Evolutionary conservation across 2,888 invertebrate species (phyloP), one percentile per base, ranked within the genome.

Genomic region (Drosophila imparisetae): DNA sequence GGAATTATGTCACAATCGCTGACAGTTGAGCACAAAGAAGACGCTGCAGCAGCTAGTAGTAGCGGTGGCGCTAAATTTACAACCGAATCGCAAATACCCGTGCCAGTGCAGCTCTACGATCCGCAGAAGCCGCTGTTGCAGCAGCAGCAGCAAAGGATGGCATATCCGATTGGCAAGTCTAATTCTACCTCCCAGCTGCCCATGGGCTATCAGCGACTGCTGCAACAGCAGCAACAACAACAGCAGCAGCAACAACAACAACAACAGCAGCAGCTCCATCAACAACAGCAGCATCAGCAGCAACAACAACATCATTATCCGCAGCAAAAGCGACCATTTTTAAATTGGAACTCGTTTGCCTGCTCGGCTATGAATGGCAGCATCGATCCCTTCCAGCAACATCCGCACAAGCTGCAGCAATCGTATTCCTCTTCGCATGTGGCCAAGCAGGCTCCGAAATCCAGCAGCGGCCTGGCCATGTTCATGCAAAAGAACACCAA

Each of bases 181-280:
- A 92, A 88, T 69, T 93, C 93, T 21, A 91, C 93, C n/a, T 93
- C 92, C 15, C 92, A 92, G 80, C 83, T 92, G 61, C 92, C 91
- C 38, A 86, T 91, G 82, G 89, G 90, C 65, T 91, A 92, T 61
- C 86, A 90, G 27, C 83, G 87, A 58, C 59, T 89, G 61, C 81
- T 91, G 67, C 91, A 86, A 6, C 91, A 91, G 42, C 91, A 90
- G 54, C 89, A 88, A 52, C 81, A 81, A 2, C 90, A 81, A 1
- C 77, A 72, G 0, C 78, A 74, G 0, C 78, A 66, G 6, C 89
- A 85, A 48, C 84, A 62, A 4, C 90, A 87, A 59, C 84, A 36
- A 7, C 34, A 80, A 1, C 81, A 77, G 10, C 72, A 65, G 5
- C 89, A 84, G 52, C 92, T 91, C 0, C 91, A 91, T 36, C 91